Base-by-base conservation (phyloP, 2,888 invertebrate species). In the Cerastis rubricosa region DNA sequence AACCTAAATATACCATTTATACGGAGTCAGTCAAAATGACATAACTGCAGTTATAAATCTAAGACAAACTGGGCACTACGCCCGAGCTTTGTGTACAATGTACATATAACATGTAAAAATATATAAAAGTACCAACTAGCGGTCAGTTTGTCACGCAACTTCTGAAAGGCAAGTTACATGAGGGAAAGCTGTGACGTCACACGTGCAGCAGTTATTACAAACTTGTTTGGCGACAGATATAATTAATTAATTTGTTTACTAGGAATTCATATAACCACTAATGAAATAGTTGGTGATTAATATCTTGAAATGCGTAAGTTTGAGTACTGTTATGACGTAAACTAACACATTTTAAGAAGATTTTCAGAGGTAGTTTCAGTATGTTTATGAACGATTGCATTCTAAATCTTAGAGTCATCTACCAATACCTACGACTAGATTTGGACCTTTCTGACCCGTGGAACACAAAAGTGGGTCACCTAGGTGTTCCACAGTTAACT, bases 31-130 rank as follows among this genome's bases (percentile, higher is more conserved):
- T 82, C 57, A 77, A 73, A 78, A 75, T 40, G 49, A 73, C 67
- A 87, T 68, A 78, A 71, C 88, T 73, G 87, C 84, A 80, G 83
- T 71, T 81, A 83, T 87, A 88, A 85, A 88, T 85, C 79, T 77
- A 66, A 72, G 71, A 87, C 78, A 80, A 87, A 87, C 76, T 87
- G 89, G 89, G 83, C 85, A 88, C 67, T 68, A 66, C 70, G 89
- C 89, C 83, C 80, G 72, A 65, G 69, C 47, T 72, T 70, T 71
- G 68, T 71, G 61, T 75, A 80, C 67, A 80, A 79, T 71, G 65
- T 74, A 80, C 65, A 80, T 79, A 81, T 70, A 76, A 68, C 43
- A 69, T 71, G 63, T 57, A 51, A 47, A 78, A 70, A 68, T 70
- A 85, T 68, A 80, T 71, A 71, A 83, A 76, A 69, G 22, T 29